Evolutionary conservation across 2,888 invertebrate species (phyloP), one percentile per base, ranked within the genome.

Genomic region (Brassicogethes aeneus): DNA sequence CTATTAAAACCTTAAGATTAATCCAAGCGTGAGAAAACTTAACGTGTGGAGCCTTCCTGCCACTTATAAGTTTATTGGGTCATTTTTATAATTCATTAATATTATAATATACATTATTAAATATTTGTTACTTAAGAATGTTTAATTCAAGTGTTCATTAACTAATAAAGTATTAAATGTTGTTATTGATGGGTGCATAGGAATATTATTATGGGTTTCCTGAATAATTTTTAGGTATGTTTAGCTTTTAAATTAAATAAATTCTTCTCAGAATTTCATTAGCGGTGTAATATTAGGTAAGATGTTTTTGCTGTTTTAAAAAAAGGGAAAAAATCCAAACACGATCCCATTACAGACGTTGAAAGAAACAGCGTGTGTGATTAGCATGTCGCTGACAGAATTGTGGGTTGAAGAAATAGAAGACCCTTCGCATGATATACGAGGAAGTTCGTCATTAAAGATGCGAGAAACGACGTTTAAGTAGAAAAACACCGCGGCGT

Each of bases 291-390:
- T n/a, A n/a, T n/a, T n/a, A n/a, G n/a, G n/a, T n/a, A n/a, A n/a
- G n/a, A n/a, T n/a, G n/a, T n/a, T n/a, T n/a, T n/a, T n/a, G n/a
- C n/a, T n/a, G n/a, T n/a, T n/a, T n/a, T n/a, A n/a, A n/a, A n/a
- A n/a, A n/a, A n/a, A n/a, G n/a, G n/a, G n/a, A 23, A 23, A 5
- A 23, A 23, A 5, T 23, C 5, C 10, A 7, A 23, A 23, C 23
- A 23, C 10, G 37, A 46, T 46, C 49, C 53, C 49, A 59, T 59
- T 55, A 59, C 53, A 42, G 40, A 30, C 39, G 51, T 48, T 49
- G 59, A 61, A 57, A 59, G 59, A 57, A 52, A 52, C 47, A 55
- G 52, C 50, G 55, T 53, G 48, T 50, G 54, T 60, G 53, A 60
- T 61, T 61, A 61, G 57, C 55, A 49, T 36, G 23, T 44, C 50